Evolutionary conservation across 1,140 invertebrate genomes (phyloP).

Genomic region (Rhizoglyphus robini): DNA sequence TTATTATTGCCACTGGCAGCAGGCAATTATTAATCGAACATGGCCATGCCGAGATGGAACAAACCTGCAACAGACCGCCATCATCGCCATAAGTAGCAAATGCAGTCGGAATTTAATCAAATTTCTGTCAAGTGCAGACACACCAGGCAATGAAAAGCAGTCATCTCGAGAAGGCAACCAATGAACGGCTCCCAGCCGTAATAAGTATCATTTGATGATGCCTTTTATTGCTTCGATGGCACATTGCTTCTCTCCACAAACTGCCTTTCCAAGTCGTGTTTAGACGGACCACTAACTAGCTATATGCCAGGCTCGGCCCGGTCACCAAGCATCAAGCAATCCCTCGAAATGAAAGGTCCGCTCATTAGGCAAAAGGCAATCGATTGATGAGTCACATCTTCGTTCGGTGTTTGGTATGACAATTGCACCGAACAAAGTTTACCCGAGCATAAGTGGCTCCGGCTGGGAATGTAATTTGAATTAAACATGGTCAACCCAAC

Average conservation of each 20-base stretch:
- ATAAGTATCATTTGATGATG: neutral
- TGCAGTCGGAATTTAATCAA: constrained; percentile 14
- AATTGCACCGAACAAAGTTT: no score
- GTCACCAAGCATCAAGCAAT: no score
- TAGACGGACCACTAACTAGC: no score
- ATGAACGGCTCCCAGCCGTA: neutral
- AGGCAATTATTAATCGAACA: constrained; percentile 6
- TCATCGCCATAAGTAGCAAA: constrained; percentile 5
- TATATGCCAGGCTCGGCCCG: no score
- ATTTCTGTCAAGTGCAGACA: constrained; percentile 12
- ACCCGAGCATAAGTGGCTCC: no score
- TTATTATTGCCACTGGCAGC: constrained; percentile 1
- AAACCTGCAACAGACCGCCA: neutral
- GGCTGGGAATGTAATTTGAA: no score
- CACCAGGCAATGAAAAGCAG: neutral
- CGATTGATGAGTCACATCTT: no score
- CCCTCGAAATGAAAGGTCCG: no score
- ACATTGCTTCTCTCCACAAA: no score
- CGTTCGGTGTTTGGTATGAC: no score
- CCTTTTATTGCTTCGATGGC: neutral
- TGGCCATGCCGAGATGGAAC: neutral
- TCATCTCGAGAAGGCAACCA: neutral
- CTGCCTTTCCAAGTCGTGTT: no score
- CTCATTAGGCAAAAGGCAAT: no score
- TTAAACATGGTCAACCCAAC: constrained; percentile 4